Evolutionary conservation across 2,888 invertebrate genomes (phyloP).

Genomic region (Agrochola litura): DNA sequence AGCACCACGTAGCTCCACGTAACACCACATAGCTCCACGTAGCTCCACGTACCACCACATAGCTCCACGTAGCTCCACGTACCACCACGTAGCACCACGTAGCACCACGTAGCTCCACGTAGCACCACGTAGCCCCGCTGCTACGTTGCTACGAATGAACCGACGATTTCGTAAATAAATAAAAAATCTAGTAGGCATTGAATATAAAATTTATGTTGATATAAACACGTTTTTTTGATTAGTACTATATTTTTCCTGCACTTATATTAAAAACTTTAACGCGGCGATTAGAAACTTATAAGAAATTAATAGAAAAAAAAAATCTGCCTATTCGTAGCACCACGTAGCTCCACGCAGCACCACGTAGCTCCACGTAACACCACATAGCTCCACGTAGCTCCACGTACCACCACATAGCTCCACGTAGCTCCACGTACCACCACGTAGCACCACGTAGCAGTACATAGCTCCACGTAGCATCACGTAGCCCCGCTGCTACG

Average conservation of each 20-base stretch:
- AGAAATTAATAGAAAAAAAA: background rate
- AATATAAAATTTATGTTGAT: background rate
- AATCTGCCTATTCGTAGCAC: too few relatives aligned
- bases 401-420: too few relatives aligned
- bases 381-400: background rate
- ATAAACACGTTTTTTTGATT: background rate
- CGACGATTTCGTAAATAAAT: background rate
- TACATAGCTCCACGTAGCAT: too few relatives aligned
- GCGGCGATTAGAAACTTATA: background rate
- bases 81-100: too few relatives aligned
- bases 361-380: background rate
- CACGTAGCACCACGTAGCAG: too few relatives aligned
- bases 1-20: background rate
- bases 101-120: too few relatives aligned
- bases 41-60: background rate
- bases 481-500: background rate
- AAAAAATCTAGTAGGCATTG: background rate
- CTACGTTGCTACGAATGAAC: constrained; percentile 4
- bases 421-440: too few relatives aligned
- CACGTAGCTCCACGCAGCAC: background rate
- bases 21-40: constrained; percentile 8
- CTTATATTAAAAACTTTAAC: background rate
- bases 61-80: too few relatives aligned
- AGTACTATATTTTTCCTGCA: background rate
- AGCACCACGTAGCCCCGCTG: too few relatives aligned